Evolutionary conservation across 2,888 invertebrate species (phyloP), one percentile per base, ranked within the genome.

Genomic region (Hypsopygia costalis): DNA sequence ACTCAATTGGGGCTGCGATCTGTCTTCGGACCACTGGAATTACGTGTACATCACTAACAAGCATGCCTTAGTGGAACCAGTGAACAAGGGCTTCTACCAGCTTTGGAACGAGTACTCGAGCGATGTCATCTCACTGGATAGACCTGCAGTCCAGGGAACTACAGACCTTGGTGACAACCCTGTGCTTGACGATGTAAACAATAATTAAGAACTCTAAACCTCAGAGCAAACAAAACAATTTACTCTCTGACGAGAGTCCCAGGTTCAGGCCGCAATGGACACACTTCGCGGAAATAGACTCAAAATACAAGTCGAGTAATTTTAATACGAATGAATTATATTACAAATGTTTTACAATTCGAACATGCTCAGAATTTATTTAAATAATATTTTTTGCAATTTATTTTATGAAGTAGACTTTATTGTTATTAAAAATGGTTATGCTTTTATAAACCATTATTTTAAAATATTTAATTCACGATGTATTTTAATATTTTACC

Each of bases 1-100:
- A 20, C 90, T 94, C 49, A 94, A 95, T 71, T 95, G 94, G 94
- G 94, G 95, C 8, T 81, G 90, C 58, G 91, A 92, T 61, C 94
- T 91, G 27, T 90, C 93, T 43, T 91, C 90, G 43, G 93, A 93
- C 41, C 93, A 94, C 67, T 92, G 91, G 82, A 95, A 95, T 67
- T 93, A 93, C 58, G 81, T 94, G 2, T 68, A 93, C 34, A 86
- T 94, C 41, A 93, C 93, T 11, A 91, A 89, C 59, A 88, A 92
- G 44, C 44, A 55, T 1, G 68, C 78, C n/a, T 59, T 93, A 34
- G 92, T 94, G 0, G 56, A 75, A 11, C 81, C 88, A 8, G 93
- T 91, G 49, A 81, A 69, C 51, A 70, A 50, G 0, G 91, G 92
- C 62, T 94, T 94, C 72, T 79, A 92, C 41, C 79, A 81, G 51